Evolutionary conservation across 2,888 invertebrate species (phyloP).

Genomic region (Argyra leucocephala): DNA sequence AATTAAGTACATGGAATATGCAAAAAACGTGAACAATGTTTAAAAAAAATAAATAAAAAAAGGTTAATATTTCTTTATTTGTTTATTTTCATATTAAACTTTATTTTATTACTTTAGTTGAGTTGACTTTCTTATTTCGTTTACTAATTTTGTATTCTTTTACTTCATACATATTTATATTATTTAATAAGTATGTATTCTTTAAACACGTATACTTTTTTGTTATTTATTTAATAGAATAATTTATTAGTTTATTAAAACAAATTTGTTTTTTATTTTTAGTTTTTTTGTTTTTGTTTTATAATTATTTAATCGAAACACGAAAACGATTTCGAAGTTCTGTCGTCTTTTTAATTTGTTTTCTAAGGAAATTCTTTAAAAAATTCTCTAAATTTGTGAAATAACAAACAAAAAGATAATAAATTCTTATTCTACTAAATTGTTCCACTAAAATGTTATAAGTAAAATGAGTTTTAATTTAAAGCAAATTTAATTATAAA

Average conservation of each 20-base stretch:
- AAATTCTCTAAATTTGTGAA: not conserved
- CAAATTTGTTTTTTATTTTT: not conserved
- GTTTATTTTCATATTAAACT: not conserved
- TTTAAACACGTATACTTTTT: too few relatives aligned
- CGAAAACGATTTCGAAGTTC: not conserved
- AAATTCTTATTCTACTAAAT: too few relatives aligned
- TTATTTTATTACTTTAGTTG: not conserved
- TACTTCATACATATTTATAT: too few relatives aligned
- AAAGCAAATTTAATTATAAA: too few relatives aligned
- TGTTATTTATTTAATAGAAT: too few relatives aligned
- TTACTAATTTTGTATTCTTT: too few relatives aligned
- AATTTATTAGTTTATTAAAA: not conserved
- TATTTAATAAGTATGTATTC: too few relatives aligned
- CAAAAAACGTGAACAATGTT: slow-evolving; percentile 1
- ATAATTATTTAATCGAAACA: not conserved
- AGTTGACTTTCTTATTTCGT: not conserved
- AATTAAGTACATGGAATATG: not conserved
- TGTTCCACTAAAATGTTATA: too few relatives aligned
- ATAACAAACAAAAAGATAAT: too few relatives aligned
- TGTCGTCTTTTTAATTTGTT: not conserved
- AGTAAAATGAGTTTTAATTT: too few relatives aligned
- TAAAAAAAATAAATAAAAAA: too few relatives aligned
- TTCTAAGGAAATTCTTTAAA: not conserved
- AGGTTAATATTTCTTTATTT: not conserved
- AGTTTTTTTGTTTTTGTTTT: not conserved